phyloP scores from a whole-genome alignment of 2,888 invertebrate genomes.

The Oegoconia quadripuncta region DNA sequence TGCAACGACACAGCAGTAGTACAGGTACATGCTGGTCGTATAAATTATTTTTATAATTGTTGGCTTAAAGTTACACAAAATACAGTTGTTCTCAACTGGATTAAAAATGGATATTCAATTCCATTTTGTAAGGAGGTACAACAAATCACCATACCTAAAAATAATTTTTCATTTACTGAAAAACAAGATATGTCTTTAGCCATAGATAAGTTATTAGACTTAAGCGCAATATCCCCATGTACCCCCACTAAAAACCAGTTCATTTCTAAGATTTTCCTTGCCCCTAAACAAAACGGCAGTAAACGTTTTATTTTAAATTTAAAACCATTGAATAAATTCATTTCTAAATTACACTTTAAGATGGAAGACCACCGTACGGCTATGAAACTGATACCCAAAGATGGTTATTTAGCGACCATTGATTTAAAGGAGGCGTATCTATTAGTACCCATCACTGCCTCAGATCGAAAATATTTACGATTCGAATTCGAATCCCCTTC shows the following conservation, averaged over 20 bases:
- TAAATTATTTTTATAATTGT: slow-evolving; percentile 13
- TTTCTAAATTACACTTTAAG: slow-evolving; percentile 8
- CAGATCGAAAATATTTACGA: slow-evolving; percentile 8
- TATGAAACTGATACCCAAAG: not conserved
- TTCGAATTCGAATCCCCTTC: slow-evolving; percentile 2
- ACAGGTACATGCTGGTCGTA: slow-evolving; percentile 15
- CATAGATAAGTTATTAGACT: slow-evolving; percentile 8
- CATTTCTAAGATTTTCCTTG: slow-evolving; percentile 17
- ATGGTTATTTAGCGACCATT: slow-evolving; percentile 8
- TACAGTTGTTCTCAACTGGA: slow-evolving; percentile 8
- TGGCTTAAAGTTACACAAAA: no score
- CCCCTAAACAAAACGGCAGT: slow-evolving; percentile 6
- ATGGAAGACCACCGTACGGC: slow-evolving; percentile 12
- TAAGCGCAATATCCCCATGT: slow-evolving; percentile 10
- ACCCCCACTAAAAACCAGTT: slow-evolving; percentile 4
- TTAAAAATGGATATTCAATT: slow-evolving; percentile 8
- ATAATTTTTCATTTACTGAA: not conserved
- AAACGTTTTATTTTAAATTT: slow-evolving; percentile 11
- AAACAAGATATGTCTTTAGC: slow-evolving; percentile 5
- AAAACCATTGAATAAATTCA: slow-evolving; percentile 12
- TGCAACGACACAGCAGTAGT: slow-evolving; percentile 2
- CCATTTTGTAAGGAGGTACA: no score
- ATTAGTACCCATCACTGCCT: not conserved
- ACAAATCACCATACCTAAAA: slow-evolving; percentile 1
- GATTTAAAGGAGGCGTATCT: no score